Conservation (phyloP, 2,113 vertebrate species). For the Grantiella picta region DNA sequence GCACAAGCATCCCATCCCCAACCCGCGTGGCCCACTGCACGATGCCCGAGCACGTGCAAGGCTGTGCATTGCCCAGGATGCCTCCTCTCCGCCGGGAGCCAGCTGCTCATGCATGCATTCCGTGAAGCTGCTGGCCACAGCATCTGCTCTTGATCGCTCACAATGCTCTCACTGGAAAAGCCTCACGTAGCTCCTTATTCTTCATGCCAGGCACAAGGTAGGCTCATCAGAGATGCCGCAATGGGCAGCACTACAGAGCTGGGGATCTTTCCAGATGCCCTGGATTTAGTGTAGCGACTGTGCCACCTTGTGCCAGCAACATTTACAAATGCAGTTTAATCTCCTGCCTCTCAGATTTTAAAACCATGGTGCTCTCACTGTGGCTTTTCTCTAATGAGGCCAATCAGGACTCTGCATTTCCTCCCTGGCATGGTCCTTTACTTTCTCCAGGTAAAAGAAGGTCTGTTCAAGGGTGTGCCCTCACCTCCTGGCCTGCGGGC, state of each 20-base stretch:
- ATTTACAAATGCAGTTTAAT: neutral
- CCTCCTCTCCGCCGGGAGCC: neutral
- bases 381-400: neutral
- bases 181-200: neutral
- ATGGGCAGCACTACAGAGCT: accelerated
- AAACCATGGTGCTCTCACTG: neutral
- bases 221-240: accelerated
- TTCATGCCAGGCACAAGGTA: neutral
- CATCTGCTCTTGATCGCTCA: neutral
- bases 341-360: neutral
- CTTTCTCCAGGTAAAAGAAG: neutral
- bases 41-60: neutral
- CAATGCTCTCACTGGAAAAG: neutral
- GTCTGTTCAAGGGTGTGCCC: accelerated
- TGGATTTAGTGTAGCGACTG: conserved; percentile 9
- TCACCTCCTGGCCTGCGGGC: neutral
- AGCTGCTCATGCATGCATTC: neutral
- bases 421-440: neutral
- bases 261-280: conserved; percentile 1
- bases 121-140: neutral
- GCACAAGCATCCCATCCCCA: neutral
- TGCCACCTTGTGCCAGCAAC: conserved; percentile 59
- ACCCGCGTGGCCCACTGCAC: accelerated
- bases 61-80: accelerated
- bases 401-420: accelerated